phyloP scores from a whole-genome alignment of 1,140 invertebrate genomes.

The Papilio polyxenes region DNA sequence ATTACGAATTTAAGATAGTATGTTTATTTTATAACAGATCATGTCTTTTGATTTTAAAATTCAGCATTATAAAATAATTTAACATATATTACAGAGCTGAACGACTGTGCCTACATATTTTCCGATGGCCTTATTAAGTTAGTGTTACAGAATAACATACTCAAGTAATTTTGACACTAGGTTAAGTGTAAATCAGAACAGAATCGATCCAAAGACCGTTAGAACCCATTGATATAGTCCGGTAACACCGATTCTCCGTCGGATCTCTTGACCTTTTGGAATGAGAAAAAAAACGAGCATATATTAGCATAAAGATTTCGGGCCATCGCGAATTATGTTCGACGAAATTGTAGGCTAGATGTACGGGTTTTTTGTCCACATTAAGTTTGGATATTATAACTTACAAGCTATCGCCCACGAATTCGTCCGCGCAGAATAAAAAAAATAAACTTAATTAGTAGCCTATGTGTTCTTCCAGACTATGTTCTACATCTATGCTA shows the following conservation, averaged over 20 bases:
- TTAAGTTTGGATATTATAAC: background rate
- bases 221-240: background rate
- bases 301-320: slow-evolving; percentile 24
- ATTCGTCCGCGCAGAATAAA: too few relatives aligned
- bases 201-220: slow-evolving; percentile 1
- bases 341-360: slow-evolving; percentile 1
- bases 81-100: too few relatives aligned
- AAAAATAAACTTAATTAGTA: background rate
- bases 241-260: background rate
- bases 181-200: background rate
- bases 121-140: too few relatives aligned
- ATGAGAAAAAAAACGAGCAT: background rate
- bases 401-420: background rate
- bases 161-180: background rate
- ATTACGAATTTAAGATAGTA: too few relatives aligned
- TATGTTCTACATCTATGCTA: too few relatives aligned
- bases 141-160: background rate
- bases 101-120: too few relatives aligned
- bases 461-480: background rate
- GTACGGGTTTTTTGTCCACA: background rate
- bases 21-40: too few relatives aligned
- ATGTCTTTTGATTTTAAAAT: too few relatives aligned
- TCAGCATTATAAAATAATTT: too few relatives aligned
- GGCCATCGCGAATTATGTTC: background rate
- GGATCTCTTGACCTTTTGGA: slow-evolving; percentile 25